Evolutionary conservation across 1,140 invertebrate genomes (phyloP).

Genomic region (Drosophila sucinea): DNA sequence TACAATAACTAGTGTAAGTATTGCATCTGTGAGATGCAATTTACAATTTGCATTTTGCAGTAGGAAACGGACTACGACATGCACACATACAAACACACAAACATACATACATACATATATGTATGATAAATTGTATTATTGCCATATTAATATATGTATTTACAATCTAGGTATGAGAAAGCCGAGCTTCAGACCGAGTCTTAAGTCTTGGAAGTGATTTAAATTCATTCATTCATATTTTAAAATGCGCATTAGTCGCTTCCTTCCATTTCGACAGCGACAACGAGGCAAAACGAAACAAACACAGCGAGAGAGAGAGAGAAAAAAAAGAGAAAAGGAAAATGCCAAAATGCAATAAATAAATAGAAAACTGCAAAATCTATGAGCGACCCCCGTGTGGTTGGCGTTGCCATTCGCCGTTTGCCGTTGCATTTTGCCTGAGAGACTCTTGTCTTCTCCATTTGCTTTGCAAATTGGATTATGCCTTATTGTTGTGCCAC

Average conservation of each 20-base stretch:
- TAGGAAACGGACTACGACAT: slow-evolving; percentile 52
- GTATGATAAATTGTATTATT: slow-evolving; percentile 61
- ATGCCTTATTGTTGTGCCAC: slow-evolving; percentile 60
- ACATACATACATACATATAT: neutral
- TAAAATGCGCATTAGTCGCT: slow-evolving; percentile 55
- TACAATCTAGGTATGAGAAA: slow-evolving; percentile 33
- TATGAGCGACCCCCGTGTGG: neutral
- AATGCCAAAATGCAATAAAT: slow-evolving; percentile 58
- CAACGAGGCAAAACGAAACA: slow-evolving; percentile 16
- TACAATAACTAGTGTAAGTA: slow-evolving; percentile 44
- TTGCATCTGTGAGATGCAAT: slow-evolving; percentile 73
- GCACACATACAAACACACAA: neutral
- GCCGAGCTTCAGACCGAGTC: neutral
- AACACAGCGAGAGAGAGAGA: slow-evolving; percentile 10
- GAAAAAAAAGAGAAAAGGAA: slow-evolving; percentile 26
- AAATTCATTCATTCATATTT: slow-evolving; percentile 56
- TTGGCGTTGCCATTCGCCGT: neutral
- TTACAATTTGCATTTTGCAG: slow-evolving; percentile 69
- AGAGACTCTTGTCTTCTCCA: slow-evolving; percentile 32
- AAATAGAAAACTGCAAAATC: slow-evolving; percentile 55
- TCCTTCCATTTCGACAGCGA: slow-evolving; percentile 49
- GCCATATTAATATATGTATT: slow-evolving; percentile 68
- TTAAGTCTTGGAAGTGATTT: slow-evolving; percentile 34
- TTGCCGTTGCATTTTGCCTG: slow-evolving; percentile 18
- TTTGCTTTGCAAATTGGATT: slow-evolving; percentile 65